Evolutionary conservation across 2,797 vertebrate species (phyloP).

Genomic region (Anableps anableps): DNA sequence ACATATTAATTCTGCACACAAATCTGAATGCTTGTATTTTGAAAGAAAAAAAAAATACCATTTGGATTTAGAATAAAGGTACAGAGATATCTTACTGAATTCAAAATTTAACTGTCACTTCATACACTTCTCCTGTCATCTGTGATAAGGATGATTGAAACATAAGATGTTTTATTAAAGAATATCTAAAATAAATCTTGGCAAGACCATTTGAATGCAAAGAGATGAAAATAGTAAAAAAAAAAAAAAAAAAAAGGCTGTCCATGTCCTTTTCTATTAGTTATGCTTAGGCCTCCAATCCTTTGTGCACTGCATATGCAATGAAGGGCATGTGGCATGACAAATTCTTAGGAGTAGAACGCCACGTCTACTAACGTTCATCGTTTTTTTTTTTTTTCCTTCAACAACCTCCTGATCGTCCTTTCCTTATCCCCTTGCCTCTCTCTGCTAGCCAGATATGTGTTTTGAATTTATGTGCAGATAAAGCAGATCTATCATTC

Average conservation of each 20-base stretch:
- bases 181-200: slow-evolving; percentile 20
- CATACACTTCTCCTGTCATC: background rate
- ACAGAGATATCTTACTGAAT: background rate
- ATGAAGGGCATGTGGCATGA: slow-evolving; percentile 28
- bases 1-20: background rate
- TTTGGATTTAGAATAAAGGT: background rate
- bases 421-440: slow-evolving; percentile 50
- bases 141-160: slow-evolving; percentile 6
- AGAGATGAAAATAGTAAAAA: slow-evolving; percentile 16
- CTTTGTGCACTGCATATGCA: slow-evolving; percentile 33
- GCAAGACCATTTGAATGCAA: slow-evolving; percentile 9
- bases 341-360: slow-evolving; percentile 51
- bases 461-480: slow-evolving; percentile 76
- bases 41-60: background rate
- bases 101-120: slow-evolving; percentile 3
- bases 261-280: slow-evolving; percentile 8
- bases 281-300: slow-evolving; percentile 14
- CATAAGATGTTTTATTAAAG: background rate
- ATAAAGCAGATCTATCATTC: slow-evolving; percentile 79
- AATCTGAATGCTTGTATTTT: background rate
- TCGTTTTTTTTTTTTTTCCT: slow-evolving; percentile 20
- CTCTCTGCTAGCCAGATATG: slow-evolving; percentile 53
- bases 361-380: slow-evolving; percentile 45
- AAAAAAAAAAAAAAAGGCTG: background rate
- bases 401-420: slow-evolving; percentile 43